Evolutionary conservation across 2,888 invertebrate genomes (phyloP).

Genomic region (Boloria selene): DNA sequence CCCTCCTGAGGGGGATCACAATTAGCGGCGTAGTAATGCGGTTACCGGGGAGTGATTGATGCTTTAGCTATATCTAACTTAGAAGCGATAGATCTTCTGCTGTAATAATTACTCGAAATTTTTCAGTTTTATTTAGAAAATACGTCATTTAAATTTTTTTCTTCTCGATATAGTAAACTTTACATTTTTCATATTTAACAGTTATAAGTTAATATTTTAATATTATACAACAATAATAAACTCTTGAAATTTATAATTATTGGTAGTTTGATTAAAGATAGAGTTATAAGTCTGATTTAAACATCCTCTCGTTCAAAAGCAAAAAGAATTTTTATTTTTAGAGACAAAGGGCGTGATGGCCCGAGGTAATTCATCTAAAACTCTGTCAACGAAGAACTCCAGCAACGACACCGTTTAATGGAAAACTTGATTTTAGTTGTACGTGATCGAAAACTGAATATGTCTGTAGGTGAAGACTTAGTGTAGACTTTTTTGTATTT

Average conservation of each 20-base stretch:
- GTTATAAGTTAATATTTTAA: too few relatives aligned
- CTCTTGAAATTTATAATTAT: slow-evolving; percentile 24
- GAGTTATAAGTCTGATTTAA: slow-evolving; percentile 19
- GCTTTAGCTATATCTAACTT: slow-evolving; percentile 43
- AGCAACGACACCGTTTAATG: slow-evolving; percentile 52
- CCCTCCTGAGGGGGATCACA: slow-evolving; percentile 61
- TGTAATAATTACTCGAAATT: slow-evolving; percentile 2
- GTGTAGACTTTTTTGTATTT: slow-evolving; percentile 19
- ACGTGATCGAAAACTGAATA: slow-evolving; percentile 60
- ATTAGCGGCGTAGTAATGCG: slow-evolving; percentile 68
- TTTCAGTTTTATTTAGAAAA: too few relatives aligned
- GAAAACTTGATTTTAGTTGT: slow-evolving; percentile 53
- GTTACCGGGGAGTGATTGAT: slow-evolving; percentile 66
- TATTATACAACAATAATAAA: background rate
- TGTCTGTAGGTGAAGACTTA: slow-evolving; percentile 46
- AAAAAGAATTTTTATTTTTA: slow-evolving; percentile 47
- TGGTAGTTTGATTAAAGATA: slow-evolving; percentile 18
- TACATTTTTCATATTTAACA: too few relatives aligned
- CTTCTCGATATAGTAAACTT: too few relatives aligned
- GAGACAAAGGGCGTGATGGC: slow-evolving; percentile 45
- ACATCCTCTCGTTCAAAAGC: slow-evolving; percentile 29
- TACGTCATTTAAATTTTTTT: too few relatives aligned
- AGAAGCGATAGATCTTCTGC: slow-evolving; percentile 21
- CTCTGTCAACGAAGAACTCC: slow-evolving; percentile 46
- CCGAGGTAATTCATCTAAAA: slow-evolving; percentile 44